phyloP scores from a whole-genome alignment of 2,113 vertebrate genomes.

The Centropus bengalensis region DNA sequence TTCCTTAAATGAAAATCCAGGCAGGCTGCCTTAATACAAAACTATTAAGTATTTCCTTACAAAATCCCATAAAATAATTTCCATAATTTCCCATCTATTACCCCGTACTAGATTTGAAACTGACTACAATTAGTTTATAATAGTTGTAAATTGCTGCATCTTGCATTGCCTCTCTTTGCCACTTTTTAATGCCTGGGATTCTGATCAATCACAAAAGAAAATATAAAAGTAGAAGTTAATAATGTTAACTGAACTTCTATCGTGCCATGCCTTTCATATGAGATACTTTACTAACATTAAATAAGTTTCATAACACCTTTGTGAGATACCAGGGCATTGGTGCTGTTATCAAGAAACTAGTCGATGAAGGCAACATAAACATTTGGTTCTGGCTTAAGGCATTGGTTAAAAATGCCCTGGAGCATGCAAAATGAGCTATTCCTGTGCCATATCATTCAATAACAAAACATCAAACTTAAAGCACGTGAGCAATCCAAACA shows the following conservation, averaged over 20 bases:
- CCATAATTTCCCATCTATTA: not conserved
- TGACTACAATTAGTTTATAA: not conserved
- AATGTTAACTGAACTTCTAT: not conserved
- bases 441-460: not conserved
- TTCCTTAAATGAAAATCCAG: not conserved
- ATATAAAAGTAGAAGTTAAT: slow-evolving; percentile 25
- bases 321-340: not conserved
- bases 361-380: not conserved
- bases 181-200: slow-evolving; percentile 1
- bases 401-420: not conserved
- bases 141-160: not conserved
- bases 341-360: slow-evolving; percentile 15
- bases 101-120: not conserved
- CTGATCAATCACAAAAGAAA: slow-evolving; percentile 17
- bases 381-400: not conserved
- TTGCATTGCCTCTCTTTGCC: not conserved
- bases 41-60: not conserved
- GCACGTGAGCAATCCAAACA: not conserved
- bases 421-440: not conserved
- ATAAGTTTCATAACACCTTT: slow-evolving; percentile 43
- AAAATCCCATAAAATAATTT: not conserved
- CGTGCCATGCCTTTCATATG: slow-evolving; percentile 41
- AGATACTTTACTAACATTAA: slow-evolving; percentile 34
- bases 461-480: not conserved
- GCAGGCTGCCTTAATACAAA: not conserved